Evolutionary conservation across 2,888 invertebrate species (phyloP).

Genomic region (Hypercompe scribonia): DNA sequence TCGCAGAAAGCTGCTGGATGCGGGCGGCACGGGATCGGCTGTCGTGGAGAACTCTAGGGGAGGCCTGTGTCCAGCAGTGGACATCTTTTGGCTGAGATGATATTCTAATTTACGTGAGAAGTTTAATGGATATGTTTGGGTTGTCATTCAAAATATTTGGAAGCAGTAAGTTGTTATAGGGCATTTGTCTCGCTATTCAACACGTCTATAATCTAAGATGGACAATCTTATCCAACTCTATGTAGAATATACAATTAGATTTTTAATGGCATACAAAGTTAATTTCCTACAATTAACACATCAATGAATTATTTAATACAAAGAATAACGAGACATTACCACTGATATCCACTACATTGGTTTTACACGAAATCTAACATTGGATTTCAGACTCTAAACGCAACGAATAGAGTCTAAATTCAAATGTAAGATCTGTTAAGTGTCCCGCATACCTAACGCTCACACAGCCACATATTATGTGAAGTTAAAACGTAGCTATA

Average conservation of each 20-base stretch:
- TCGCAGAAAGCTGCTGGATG: too few species aligned
- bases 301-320: slow-evolving; percentile 25
- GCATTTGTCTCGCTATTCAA: slow-evolving; percentile 29
- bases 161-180: slow-evolving; percentile 22
- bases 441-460: slow-evolving; percentile 21
- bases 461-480: slow-evolving; percentile 48
- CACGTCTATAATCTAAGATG: slow-evolving; percentile 26
- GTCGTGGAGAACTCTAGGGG: too few species aligned
- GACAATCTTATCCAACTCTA: slow-evolving; percentile 21
- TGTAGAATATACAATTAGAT: slow-evolving; percentile 21
- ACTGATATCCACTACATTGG: slow-evolving; percentile 2
- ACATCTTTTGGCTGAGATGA: too few species aligned
- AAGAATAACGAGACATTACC: slow-evolving; percentile 34
- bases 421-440: slow-evolving; percentile 18
- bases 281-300: slow-evolving; percentile 34
- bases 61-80: too few species aligned
- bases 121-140: slow-evolving; percentile 7
- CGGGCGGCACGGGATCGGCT: too few species aligned
- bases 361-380: slow-evolving; percentile 25
- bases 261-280: slow-evolving; percentile 23
- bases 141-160: slow-evolving; percentile 39
- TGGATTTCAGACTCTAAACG: slow-evolving; percentile 24
- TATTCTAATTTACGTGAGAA: not conserved
- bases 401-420: slow-evolving; percentile 23
- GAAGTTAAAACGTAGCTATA: slow-evolving; percentile 55